phyloP scores from a whole-genome alignment of 2,113 vertebrate species.

The Capreolus pygargus region DNA sequence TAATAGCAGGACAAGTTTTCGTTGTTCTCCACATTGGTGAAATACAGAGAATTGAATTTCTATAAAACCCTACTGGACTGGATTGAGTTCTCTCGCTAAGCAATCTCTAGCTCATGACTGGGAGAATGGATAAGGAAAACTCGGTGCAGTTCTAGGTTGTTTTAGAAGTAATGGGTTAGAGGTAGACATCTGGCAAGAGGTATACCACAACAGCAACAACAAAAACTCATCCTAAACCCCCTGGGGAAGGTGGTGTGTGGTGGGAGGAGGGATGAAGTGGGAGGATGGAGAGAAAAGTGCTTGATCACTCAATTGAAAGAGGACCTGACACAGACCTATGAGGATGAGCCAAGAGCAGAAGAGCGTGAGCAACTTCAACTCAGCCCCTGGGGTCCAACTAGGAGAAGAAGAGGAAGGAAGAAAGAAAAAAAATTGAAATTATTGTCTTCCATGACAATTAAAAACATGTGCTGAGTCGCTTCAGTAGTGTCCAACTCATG shows the following conservation, averaged over 20 bases:
- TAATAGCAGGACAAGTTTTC: not conserved
- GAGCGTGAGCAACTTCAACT: not conserved
- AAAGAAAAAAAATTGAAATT: not conserved
- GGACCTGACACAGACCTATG: not conserved
- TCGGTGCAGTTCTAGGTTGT: not conserved
- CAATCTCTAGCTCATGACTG: not conserved
- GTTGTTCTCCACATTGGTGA: not conserved
- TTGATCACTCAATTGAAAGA: not conserved
- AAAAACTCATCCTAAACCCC: not conserved
- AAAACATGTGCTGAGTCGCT: not conserved
- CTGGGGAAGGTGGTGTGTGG: not conserved
- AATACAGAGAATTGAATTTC: not conserved
- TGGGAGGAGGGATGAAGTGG: no score
- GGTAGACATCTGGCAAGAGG: not conserved
- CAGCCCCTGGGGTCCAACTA: not conserved
- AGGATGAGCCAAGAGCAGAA: not conserved
- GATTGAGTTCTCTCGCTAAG: not conserved
- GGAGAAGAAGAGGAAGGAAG: not conserved
- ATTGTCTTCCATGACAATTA: not conserved
- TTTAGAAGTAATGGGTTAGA: not conserved
- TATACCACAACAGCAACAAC: not conserved
- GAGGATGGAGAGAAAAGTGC: not conserved
- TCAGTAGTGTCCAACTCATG: not conserved
- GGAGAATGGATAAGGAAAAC: not conserved
- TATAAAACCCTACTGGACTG: not conserved